Evolutionary conservation across 2,113 vertebrate species (phyloP).

Genomic region (Symphodus melops): DNA sequence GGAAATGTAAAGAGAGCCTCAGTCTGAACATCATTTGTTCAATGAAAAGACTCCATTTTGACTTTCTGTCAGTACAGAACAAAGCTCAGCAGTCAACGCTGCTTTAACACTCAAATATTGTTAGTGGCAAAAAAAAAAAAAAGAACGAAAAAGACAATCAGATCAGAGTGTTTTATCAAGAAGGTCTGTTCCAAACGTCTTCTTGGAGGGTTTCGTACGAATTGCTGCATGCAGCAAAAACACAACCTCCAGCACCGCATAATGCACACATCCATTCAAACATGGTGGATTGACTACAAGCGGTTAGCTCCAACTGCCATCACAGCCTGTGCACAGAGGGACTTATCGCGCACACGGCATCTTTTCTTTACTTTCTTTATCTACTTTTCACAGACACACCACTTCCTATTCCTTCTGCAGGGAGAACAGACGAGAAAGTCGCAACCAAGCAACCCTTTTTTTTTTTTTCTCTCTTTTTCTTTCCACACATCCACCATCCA

Average conservation of each 20-base stretch:
- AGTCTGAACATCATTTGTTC: neutral
- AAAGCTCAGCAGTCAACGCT: neutral
- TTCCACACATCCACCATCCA: constrained; percentile 41
- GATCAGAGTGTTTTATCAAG: constrained; percentile 7
- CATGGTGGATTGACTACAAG: constrained; percentile 29
- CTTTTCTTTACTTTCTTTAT: constrained; percentile 57
- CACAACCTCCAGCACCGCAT: constrained; percentile 4
- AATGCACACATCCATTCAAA: constrained; percentile 14
- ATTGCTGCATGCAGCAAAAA: neutral
- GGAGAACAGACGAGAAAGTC: constrained; percentile 14
- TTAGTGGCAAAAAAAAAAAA: constrained; percentile 7
- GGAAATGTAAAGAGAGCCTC: neutral
- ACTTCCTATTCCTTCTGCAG: constrained; percentile 62
- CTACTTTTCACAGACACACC: constrained; percentile 60
- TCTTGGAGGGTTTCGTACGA: neutral
- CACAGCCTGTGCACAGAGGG: constrained; percentile 23
- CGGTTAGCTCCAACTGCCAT: constrained; percentile 57
- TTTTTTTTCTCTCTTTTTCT: constrained; percentile 6
- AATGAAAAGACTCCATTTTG: neutral
- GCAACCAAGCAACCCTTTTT: constrained; percentile 41
- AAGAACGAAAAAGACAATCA: neutral
- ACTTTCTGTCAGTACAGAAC: neutral
- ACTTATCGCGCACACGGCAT: constrained; percentile 45
- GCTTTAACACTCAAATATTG: constrained; percentile 6
- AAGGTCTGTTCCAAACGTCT: constrained; percentile 17